Conservation (phyloP, 2,888 invertebrate species). For the Drosophila colorata region DNA sequence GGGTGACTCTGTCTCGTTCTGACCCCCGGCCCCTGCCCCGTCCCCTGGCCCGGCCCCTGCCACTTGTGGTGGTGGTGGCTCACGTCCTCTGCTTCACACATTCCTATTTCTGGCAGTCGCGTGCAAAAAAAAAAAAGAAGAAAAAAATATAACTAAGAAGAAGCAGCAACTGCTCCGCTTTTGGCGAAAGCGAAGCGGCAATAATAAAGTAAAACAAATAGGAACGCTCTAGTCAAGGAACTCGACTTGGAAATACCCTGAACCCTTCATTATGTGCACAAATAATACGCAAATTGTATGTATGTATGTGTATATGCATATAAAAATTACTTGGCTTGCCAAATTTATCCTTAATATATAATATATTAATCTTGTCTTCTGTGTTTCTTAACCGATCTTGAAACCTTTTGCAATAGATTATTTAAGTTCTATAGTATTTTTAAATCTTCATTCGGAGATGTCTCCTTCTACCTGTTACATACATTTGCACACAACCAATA, state of each 20-base stretch:
- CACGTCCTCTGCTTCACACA: slow-evolving; percentile 34
- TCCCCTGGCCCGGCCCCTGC: slow-evolving; percentile 7
- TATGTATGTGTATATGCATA: too few relatives aligned
- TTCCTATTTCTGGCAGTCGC: slow-evolving; percentile 52
- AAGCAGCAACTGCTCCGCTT: slow-evolving; percentile 33
- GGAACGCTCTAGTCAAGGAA: background rate
- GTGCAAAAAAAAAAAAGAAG: slow-evolving; percentile 50
- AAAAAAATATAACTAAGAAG: slow-evolving; percentile 27
- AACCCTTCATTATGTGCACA: too few relatives aligned
- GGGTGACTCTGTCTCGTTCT: slow-evolving; percentile 56
- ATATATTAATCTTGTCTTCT: too few relatives aligned
- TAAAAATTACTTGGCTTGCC: too few relatives aligned
- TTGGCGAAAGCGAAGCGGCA: slow-evolving; percentile 50
- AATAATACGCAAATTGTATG: too few relatives aligned
- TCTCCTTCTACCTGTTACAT: too few relatives aligned
- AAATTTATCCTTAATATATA: too few relatives aligned
- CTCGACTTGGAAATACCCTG: background rate
- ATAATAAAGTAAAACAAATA: slow-evolving; percentile 42
- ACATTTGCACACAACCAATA: too few relatives aligned
- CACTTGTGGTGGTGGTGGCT: slow-evolving; percentile 43
- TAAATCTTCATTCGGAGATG: too few relatives aligned
- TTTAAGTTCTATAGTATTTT: too few relatives aligned
- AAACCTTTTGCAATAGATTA: too few relatives aligned
- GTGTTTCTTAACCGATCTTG: too few relatives aligned
- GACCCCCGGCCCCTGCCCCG: slow-evolving; percentile 14